These are phyloP conservation scores for Bombus pyrosoma DNA, from an alignment of 1,140 invertebrate species.

Conservation along the genomic window DNA sequence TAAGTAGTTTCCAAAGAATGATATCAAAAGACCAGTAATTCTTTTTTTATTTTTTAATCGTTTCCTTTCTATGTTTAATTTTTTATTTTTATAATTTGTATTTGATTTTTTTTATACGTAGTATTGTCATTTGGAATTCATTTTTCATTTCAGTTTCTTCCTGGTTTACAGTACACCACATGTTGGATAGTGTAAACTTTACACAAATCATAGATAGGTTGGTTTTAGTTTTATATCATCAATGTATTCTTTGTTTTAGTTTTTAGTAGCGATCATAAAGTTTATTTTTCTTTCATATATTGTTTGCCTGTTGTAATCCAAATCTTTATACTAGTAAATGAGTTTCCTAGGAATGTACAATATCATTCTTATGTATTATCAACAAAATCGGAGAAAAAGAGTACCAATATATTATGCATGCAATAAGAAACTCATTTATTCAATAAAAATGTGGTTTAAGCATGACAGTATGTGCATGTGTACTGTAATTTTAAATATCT, in stretches of 20 bases:
- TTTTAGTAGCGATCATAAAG: constrained; percentile 39
- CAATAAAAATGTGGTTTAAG: constrained; percentile 43
- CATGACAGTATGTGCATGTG: constrained; percentile 67
- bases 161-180: constrained; percentile 68
- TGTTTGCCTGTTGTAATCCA: constrained; percentile 38
- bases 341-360: constrained; percentile 33
- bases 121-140: constrained; percentile 53
- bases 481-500: constrained; percentile 43
- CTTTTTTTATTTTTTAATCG: constrained; percentile 26
- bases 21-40: constrained; percentile 13
- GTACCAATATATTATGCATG: not conserved
- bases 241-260: constrained; percentile 51
- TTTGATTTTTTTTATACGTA: constrained; percentile 38
- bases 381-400: not conserved
- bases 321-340: constrained; percentile 49
- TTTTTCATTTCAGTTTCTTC: constrained; percentile 74
- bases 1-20: constrained; percentile 21
- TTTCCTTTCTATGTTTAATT: not conserved
- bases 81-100: constrained; percentile 22
- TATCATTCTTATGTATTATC: not conserved
- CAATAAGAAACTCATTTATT: constrained; percentile 56
- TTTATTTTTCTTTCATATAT: constrained; percentile 46
- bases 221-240: constrained; percentile 64
- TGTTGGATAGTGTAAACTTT: constrained; percentile 69
- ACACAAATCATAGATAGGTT: constrained; percentile 70